Percentiles rank a stretch among this genome's conserved stretches.
These are phyloP conservation scores for Caenorhabditis brenneri DNA, from an alignment of 1,140 invertebrate genomes.

Conservation along the genomic window DNA sequence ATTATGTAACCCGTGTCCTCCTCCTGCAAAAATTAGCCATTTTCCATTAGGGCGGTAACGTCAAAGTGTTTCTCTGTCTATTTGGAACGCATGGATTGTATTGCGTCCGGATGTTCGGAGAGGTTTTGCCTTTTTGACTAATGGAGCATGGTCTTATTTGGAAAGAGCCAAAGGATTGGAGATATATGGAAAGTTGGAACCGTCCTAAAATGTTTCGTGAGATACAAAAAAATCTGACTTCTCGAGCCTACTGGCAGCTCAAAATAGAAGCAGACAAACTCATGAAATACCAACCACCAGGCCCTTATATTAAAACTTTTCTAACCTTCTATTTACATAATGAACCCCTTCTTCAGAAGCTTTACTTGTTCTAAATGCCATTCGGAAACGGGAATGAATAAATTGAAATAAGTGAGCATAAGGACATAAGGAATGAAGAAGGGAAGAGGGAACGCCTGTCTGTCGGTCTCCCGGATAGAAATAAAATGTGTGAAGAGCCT, in stretches of 20 bases:
- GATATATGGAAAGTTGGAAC: too few species aligned
- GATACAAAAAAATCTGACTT: too few species aligned
- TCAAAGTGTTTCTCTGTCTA: not conserved
- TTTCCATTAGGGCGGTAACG: not conserved
- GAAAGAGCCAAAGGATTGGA: too few species aligned
- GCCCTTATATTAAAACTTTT: too few species aligned
- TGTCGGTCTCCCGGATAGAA: too few species aligned
- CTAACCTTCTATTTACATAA: too few species aligned
- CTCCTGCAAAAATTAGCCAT: not conserved
- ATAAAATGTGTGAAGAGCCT: slow-evolving; percentile 15
- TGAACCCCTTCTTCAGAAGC: too few species aligned
- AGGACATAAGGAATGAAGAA: not conserved
- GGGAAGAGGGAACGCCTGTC: not conserved
- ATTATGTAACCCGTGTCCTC: slow-evolving; percentile 5
- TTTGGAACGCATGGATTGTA: slow-evolving; percentile 11
- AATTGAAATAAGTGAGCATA: slow-evolving; percentile 10
- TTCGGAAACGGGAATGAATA: not conserved
- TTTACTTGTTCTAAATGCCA: too few species aligned
- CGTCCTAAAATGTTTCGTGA: too few species aligned
- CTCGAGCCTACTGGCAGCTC: too few species aligned
- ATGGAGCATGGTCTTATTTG: not conserved
- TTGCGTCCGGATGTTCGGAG: not conserved
- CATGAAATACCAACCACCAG: too few species aligned
- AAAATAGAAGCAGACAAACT: too few species aligned
- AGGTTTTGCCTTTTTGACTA: not conserved